Base-by-base conservation (phyloP, 2,797 vertebrate species). In the Emys orbicularis region DNA sequence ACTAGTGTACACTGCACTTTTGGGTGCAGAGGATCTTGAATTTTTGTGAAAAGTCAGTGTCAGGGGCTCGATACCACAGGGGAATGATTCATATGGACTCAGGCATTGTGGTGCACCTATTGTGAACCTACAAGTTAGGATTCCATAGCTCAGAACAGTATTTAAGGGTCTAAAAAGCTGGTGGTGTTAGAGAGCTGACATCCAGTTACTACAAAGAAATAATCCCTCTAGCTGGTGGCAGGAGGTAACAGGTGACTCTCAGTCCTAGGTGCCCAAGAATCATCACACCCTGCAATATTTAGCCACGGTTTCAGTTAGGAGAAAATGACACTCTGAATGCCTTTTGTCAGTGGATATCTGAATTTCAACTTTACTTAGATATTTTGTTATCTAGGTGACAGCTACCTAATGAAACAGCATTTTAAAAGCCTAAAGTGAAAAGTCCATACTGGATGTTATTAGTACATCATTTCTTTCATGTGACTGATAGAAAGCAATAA, bases 341-440 rank as follows among this genome's bases (percentile, higher is more conserved):
- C 27, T 57, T 27, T 53, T n/a, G 12, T 49, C 74, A 77, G 25
- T 72, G 37, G 44, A 77, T 47, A 77, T 44, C 56, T 34, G 77
- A 81, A 56, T 23, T 65, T 86, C 81, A 29, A 2, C 29, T 90
- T 93, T n/a, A 37, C 57, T 52, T 84, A 68, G 37, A 5, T 59
- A 19, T 57, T 57, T 47, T 59, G 72, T 44, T 5, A 1, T 12
- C 44, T 5, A 83, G 76, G 81, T 82, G 92, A 87, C 92, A 95
- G 85, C 65, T 81, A 12, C 59, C 87, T 94, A 96, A 94, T 90
- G 87, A 87, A 92, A 95, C 44, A 79, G 59, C 79, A 79, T 31
- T 95, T 90, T 87, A 91, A 72, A 81, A 94, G 61, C 77, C 87
- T 4, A 3, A 57, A 90, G 68, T 86, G 85, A 74, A 88, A 92